These are phyloP conservation scores for Lathronympha strigana DNA, from an alignment of 2,888 invertebrate species.

Conservation along the genomic window DNA sequence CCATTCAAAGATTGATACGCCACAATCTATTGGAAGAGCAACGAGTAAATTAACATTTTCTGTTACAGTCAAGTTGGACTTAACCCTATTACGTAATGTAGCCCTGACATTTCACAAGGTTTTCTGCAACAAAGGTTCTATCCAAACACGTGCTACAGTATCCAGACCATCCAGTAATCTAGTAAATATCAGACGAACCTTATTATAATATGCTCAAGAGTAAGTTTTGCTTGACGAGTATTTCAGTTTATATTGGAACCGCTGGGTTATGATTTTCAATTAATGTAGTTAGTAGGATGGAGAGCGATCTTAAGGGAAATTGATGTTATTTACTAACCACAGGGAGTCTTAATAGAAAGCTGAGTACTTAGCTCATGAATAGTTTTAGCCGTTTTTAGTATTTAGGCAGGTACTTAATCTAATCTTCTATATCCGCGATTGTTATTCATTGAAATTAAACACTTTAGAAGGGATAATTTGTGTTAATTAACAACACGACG, in stretches of 20 bases:
- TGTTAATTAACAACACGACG: too few species aligned
- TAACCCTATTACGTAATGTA: slow-evolving; percentile 46
- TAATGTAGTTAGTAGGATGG: slow-evolving; percentile 36
- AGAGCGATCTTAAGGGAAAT: slow-evolving; percentile 22
- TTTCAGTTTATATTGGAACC: slow-evolving; percentile 5
- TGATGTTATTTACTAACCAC: slow-evolving; percentile 26
- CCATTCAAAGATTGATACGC: too few species aligned
- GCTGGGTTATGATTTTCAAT: slow-evolving; percentile 38
- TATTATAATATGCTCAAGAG: background rate
- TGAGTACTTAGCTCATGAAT: background rate
- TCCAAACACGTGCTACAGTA: slow-evolving; percentile 50
- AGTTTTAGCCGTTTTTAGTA: background rate
- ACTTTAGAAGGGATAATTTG: too few species aligned
- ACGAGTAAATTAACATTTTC: background rate
- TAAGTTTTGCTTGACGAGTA: slow-evolving; percentile 9
- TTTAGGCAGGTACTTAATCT: too few species aligned
- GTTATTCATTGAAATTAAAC: too few species aligned
- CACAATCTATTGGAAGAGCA: background rate
- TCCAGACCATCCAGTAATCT: slow-evolving; percentile 9
- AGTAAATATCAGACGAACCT: slow-evolving; percentile 8
- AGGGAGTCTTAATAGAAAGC: slow-evolving; percentile 16
- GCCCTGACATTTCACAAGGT: slow-evolving; percentile 78
- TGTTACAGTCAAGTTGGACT: slow-evolving; percentile 46
- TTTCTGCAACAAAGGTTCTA: slow-evolving; percentile 58
- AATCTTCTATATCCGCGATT: too few species aligned